Conservation (phyloP, 2,113 vertebrate species). For the Xenopus laevis region DNA sequence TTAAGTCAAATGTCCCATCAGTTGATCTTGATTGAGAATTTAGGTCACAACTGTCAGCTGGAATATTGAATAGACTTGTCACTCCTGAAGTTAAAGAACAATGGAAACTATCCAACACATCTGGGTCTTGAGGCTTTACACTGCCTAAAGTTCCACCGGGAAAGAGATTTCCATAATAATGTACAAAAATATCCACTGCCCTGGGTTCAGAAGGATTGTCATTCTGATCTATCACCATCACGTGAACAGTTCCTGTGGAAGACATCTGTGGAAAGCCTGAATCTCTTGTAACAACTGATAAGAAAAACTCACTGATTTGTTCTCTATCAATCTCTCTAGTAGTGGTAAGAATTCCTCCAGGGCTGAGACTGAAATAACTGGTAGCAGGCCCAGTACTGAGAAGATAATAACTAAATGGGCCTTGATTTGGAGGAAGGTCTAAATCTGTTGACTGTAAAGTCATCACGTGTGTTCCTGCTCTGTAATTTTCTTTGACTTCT, state of each 20-base stretch:
- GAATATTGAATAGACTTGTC: slow-evolving; percentile 83
- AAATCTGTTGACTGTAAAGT: slow-evolving; percentile 78
- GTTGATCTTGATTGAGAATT: slow-evolving; percentile 79
- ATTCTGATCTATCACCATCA: slow-evolving; percentile 87
- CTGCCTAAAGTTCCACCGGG: slow-evolving; percentile 86
- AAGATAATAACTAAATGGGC: slow-evolving; percentile 86
- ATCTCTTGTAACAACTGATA: slow-evolving; percentile 85
- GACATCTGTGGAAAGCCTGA: slow-evolving; percentile 94
- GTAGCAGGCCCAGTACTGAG: slow-evolving; percentile 79
- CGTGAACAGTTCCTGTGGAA: slow-evolving; percentile 87
- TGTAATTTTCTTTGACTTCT: slow-evolving; percentile 91
- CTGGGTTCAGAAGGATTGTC: slow-evolving; percentile 93
- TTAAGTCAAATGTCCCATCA: slow-evolving; percentile 85
- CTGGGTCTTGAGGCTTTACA: slow-evolving; percentile 88
- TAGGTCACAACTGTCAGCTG: slow-evolving; percentile 79
- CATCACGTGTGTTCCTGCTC: slow-evolving; percentile 78
- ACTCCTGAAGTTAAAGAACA: slow-evolving; percentile 84
- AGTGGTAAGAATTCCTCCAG: slow-evolving; percentile 78
- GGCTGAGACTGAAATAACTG: slow-evolving; percentile 86
- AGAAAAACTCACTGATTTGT: slow-evolving; percentile 86
- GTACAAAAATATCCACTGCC: slow-evolving; percentile 85
- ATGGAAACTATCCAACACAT: slow-evolving; percentile 84
- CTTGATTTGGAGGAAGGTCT: slow-evolving; percentile 91
- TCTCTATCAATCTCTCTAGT: slow-evolving; percentile 91
- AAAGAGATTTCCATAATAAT: slow-evolving; percentile 89